phyloP scores from a whole-genome alignment of 2,888 invertebrate species.

The Drepanosiphum platanoidis region DNA sequence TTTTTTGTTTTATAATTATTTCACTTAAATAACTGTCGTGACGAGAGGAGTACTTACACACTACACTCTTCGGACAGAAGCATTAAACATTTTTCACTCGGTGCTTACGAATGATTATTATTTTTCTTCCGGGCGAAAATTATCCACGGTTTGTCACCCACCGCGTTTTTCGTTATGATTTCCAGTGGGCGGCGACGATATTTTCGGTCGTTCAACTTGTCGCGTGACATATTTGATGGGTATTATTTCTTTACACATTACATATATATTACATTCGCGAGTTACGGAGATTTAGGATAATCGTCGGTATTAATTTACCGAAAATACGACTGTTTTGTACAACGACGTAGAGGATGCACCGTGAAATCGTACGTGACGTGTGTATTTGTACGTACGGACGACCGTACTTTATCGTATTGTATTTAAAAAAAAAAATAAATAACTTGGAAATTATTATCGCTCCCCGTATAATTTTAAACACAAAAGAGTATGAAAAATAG shows the following conservation, averaged over 20 bases:
- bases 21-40: slow-evolving; percentile 15
- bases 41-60: neutral
- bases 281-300: neutral
- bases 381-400: neutral
- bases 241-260: neutral
- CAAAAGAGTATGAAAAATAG: too few relatives aligned
- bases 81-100: neutral
- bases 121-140: neutral
- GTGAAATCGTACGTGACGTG: neutral
- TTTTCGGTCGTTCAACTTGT: slow-evolving; percentile 30
- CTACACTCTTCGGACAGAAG: too few relatives aligned
- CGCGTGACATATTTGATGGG: neutral
- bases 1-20: neutral
- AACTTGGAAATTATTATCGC: too few relatives aligned
- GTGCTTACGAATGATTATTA: neutral
- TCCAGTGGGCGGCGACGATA: neutral
- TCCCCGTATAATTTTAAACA: too few relatives aligned
- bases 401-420: neutral
- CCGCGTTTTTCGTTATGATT: neutral
- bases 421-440: too few relatives aligned
- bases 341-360: neutral
- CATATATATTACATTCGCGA: neutral
- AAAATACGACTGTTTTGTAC: neutral
- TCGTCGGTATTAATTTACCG: neutral
- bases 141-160: slow-evolving; percentile 28